Conservation (phyloP, 2,797 vertebrate genomes). For the Xiphorhynchus erythropygius region DNA sequence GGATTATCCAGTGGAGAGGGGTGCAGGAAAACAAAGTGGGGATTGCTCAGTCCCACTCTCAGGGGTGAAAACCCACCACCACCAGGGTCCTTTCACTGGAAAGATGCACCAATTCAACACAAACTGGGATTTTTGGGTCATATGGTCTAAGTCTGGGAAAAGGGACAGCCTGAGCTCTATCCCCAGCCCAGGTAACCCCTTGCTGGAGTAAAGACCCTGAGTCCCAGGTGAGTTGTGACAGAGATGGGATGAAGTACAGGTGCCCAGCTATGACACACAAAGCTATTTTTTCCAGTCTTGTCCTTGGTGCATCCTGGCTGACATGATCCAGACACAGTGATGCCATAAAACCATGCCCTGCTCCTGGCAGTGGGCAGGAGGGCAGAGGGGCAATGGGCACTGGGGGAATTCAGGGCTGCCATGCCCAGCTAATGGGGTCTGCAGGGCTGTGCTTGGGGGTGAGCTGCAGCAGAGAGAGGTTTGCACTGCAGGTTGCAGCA, state of each 20-base stretch:
- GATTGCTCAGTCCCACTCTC: background rate
- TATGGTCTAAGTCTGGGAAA: background rate
- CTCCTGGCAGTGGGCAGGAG: background rate
- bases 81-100: background rate
- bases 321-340: accelerated
- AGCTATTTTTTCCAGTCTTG: background rate
- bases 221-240: background rate
- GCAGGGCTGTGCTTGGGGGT: background rate
- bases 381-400: background rate
- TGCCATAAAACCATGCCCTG: background rate
- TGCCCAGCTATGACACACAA: background rate
- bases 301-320: background rate
- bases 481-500: background rate
- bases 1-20: background rate
- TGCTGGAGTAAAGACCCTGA: background rate
- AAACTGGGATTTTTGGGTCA: background rate
- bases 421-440: background rate
- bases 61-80: background rate
- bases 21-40: accelerated
- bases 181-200: background rate
- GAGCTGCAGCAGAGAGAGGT: background rate
- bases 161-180: background rate
- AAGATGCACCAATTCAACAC: background rate
- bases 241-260: too few species aligned
- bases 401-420: background rate